Base-by-base conservation (phyloP, 1,140 invertebrate genomes). In the Paracyclopina nana region DNA sequence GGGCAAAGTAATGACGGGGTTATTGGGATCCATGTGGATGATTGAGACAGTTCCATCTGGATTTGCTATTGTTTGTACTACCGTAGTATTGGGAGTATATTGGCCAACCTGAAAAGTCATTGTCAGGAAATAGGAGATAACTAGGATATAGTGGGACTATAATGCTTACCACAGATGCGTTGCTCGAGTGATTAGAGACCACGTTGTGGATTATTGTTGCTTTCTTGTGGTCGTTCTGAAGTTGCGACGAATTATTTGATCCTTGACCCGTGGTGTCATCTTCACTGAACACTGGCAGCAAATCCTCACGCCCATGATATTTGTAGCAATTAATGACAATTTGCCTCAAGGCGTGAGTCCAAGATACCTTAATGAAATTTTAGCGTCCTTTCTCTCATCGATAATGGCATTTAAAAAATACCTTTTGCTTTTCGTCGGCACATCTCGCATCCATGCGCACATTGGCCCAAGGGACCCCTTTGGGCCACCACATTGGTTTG, bases 301-400 rank as follows among this genome's bases (percentile, higher is more conserved):
- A 70, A 66, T 96, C 91, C 68, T 95, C 88, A 57, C 91, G 72
- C 1, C 86, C 87, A 68, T 96, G 91, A 68, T 87, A 92, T 70
- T 91, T 92, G 69, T 96, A 96, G 68, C 91, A 96, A 68, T 95
- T 95, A 60, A 92, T 87, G 34, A 96, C 90, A 57, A 95, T 95
- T 68, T 94, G 86, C 20, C 91, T 71, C 49, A 96, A 68, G n/a
- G 90, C 90, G 65, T 94, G 86, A 11, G 91, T 96, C 90, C 91
- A 96, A 26, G 88, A 94, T 58, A 95, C n/a, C n/a, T n/a, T n/a
- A n/a, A n/a, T n/a, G n/a, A n/a, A n/a, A n/a, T n/a, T n/a, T n/a
- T n/a, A n/a, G n/a, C n/a, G n/a, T n/a, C n/a, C n/a, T 90, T 86
- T 94, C n/a, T n/a, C n/a, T n/a, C n/a, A n/a, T n/a, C n/a, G n/a